Evolutionary conservation across 2,797 vertebrate species (phyloP), one percentile per base, ranked within the genome.

Genomic region (Trematomus bernacchii): DNA sequence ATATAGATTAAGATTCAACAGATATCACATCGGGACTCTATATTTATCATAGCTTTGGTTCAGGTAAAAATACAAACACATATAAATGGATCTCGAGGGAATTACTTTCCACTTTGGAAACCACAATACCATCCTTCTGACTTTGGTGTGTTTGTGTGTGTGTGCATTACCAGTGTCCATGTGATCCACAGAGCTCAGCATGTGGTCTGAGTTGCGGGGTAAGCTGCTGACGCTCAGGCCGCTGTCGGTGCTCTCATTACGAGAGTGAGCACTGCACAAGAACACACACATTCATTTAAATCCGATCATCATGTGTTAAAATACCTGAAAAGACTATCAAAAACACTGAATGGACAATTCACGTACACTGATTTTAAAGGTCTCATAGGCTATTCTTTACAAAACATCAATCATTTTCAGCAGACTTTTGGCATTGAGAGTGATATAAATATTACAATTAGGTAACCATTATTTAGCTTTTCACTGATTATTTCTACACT

Each of bases 161-260:
- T 14, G 44, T 71, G 21, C 27, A 3, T 86, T 85, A 97, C 97
- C 97, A 90, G 96, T 98, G 85, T 98, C 97, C 97, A 99, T 98
- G 87, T 98, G 97, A 88, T 98, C 97, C 83, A 98, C 96, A 48
- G 97, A 96, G 94, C 96, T 97, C 79, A 99, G 81, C 94, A 98
- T 96, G 92, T 98, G 97, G 82, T 99, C 97, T 0, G 97, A 96
- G 1, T 97, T 97, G 73, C 97, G 96, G 55, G 97, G 97, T 65
- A 99, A 94, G 80, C 97, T 98, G 94, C 97, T 98, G 96, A 98
- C 96, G 76, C 97, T 98, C 66, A 99, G 94, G 40, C 97, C 97
- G 0, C 97, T 98, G 84, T 99, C 97, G 2, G 97, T 98, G 85
- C 97, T 99, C 92, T 99, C 97, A 3, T 98, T 97, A 80, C 97